Base-by-base conservation (phyloP, 2,797 vertebrate species). In the Triplophysa yarkandensis region DNA sequence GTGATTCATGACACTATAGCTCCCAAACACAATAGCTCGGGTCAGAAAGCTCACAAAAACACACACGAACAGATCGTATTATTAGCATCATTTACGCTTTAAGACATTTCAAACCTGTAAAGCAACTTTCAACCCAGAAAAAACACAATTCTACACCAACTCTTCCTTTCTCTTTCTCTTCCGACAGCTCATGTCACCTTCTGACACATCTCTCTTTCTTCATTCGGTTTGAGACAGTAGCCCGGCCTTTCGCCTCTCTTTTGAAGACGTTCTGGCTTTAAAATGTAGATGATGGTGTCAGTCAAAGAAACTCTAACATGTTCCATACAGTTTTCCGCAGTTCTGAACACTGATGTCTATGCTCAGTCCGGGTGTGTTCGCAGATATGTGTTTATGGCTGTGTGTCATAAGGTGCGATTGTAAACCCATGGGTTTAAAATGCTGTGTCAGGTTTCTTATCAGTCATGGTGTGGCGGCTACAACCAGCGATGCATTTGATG, bases 1-100 rank as follows among this genome's bases (percentile, higher is more conserved):
- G 27, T 75, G 74, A 79, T 77, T 79, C 67, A 73, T 77, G 64
- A 52, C 62, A 57, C 43, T 77, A 64, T 68, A 68, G 27, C 39
- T 71, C 52, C 50, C 39, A 69, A 79, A 69, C 41, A 68, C 61
- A 70, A 69, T 71, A 66, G 25, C 36, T 55, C 34, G 43, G 50
- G 50, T 69, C 69, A 71, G 43, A 30, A 14, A 17, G 7, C 25
- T 13, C 23, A 52, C 48, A 23, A 2, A 54, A 11, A 27, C 52
- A n/a, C 16, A 16, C 25, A 4, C n/a, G 14, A 41, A 44, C 27
- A 60, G 13, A 27, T 8, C 28, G 17, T 50, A 72, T 55, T n/a
- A 64, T 64, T 64, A 54, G n/a, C 25, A 55, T 64, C 3, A 6
- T 50, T 61, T 54, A 63, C 36, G 44, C 32, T 34, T 63, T 19